Evolutionary conservation across 2,797 vertebrate genomes (phyloP).

Genomic region (Rhinoraja longicauda): DNA sequence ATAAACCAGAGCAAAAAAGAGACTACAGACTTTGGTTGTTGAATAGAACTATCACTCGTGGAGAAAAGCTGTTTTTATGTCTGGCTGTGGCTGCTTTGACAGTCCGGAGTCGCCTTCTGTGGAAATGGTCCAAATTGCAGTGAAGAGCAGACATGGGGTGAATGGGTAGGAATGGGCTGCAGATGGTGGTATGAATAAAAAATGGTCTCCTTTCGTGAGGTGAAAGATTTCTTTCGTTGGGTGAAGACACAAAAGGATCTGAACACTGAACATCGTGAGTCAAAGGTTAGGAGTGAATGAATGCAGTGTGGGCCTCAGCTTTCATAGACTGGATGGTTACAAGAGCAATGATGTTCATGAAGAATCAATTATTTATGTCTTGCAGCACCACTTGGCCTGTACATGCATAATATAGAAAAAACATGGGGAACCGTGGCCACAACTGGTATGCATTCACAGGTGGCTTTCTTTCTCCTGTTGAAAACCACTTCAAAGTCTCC

Average conservation of each 20-base stretch:
- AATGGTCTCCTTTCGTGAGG: background rate
- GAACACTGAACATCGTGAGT: background rate
- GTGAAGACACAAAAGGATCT: background rate
- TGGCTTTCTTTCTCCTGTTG: background rate
- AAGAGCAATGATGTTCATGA: constrained; percentile 22
- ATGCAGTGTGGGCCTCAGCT: background rate
- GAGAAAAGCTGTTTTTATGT: too few species aligned
- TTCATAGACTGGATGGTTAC: background rate
- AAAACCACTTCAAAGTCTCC: constrained; percentile 24
- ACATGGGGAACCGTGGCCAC: background rate
- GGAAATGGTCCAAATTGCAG: too few species aligned
- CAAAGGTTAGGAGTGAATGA: background rate
- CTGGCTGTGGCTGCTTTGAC: too few species aligned
- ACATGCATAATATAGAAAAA: background rate
- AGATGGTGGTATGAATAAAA: too few species aligned
- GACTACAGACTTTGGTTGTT: too few species aligned
- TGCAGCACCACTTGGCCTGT: background rate
- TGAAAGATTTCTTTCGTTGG: background rate
- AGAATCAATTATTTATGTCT: constrained; percentile 31
- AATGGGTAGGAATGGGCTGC: background rate
- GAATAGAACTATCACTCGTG: too few species aligned
- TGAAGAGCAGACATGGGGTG: background rate
- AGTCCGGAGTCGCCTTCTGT: too few species aligned
- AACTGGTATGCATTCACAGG: constrained; percentile 17
- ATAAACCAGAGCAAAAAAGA: too few species aligned